These are phyloP conservation scores for Acanthurus leucopareius DNA, from an alignment of 2,797 vertebrate genomes.

Conservation along the genomic window DNA sequence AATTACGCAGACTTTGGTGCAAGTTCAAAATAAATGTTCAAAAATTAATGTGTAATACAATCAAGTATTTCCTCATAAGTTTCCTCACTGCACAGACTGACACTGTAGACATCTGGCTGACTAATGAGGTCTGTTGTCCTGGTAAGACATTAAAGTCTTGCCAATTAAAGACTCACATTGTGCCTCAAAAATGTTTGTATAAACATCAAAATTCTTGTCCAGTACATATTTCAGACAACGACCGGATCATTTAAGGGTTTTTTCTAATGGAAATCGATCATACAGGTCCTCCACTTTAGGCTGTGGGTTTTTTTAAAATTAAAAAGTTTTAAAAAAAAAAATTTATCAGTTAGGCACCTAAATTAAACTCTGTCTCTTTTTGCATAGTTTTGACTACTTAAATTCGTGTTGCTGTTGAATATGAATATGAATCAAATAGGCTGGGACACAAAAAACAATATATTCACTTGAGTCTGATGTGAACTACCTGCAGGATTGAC, in stretches of 20 bases:
- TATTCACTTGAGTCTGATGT: not conserved
- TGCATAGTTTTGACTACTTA: not conserved
- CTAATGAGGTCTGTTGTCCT: not conserved
- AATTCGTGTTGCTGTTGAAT: not conserved
- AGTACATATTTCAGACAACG: slow-evolving; percentile 5
- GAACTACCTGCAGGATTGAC: not conserved
- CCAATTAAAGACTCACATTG: slow-evolving; percentile 11
- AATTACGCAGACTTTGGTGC: not conserved
- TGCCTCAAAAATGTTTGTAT: slow-evolving; percentile 13
- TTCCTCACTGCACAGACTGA: slow-evolving; percentile 22
- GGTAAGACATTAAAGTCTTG: not conserved
- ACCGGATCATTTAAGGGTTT: slow-evolving; percentile 8
- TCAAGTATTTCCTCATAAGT: slow-evolving; percentile 2
- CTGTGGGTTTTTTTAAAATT: not conserved
- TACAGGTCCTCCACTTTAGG: not conserved
- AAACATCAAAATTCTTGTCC: not conserved
- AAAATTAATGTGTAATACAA: slow-evolving; percentile 10
- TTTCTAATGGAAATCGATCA: not conserved
- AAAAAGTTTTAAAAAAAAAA: not conserved
- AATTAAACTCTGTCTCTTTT: not conserved
- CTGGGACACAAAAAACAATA: not conserved
- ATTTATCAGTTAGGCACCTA: not conserved
- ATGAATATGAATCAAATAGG: not conserved
- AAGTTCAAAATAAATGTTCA: not conserved
- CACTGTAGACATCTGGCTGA: slow-evolving; percentile 32